Evolutionary conservation across 2,888 invertebrate genomes (phyloP).

Genomic region (Oegoconia quadripuncta): DNA sequence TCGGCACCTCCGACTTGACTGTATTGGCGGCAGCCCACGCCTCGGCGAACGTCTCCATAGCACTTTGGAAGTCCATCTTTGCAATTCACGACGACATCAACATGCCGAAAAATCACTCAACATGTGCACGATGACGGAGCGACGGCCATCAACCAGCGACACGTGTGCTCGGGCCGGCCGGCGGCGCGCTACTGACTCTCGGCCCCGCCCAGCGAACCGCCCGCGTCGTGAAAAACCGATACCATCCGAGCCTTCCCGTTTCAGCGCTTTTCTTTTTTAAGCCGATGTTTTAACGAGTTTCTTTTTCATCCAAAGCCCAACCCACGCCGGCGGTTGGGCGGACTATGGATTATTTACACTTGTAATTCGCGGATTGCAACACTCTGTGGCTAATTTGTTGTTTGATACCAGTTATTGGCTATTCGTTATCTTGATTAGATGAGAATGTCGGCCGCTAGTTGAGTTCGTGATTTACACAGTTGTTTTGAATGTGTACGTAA

Average conservation of each 20-base stretch:
- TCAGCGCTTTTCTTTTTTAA: slow-evolving; percentile 80
- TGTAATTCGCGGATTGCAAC: slow-evolving; percentile 72
- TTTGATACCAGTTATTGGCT: slow-evolving; percentile 38
- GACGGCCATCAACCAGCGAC: slow-evolving; percentile 30
- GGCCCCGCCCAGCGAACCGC: slow-evolving; percentile 75
- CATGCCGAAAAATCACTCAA: slow-evolving; percentile 70
- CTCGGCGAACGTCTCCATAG: slow-evolving; percentile 98
- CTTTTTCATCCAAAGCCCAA: slow-evolving; percentile 65
- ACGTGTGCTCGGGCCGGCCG: slow-evolving; percentile 78
- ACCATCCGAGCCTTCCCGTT: slow-evolving; percentile 75
- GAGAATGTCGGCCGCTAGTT: slow-evolving; percentile 40
- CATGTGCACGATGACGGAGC: slow-evolving; percentile 52
- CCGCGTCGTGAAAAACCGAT: slow-evolving; percentile 75
- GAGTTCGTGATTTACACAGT: slow-evolving; percentile 18
- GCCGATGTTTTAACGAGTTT: slow-evolving; percentile 77
- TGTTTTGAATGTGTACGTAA: too few relatives aligned
- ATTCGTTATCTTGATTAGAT: slow-evolving; percentile 49
- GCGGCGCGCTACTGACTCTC: slow-evolving; percentile 80
- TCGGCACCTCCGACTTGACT: slow-evolving; percentile 81
- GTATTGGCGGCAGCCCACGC: slow-evolving; percentile 94
- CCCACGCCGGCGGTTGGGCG: slow-evolving; percentile 76
- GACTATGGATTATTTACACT: slow-evolving; percentile 76
- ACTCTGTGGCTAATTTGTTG: slow-evolving; percentile 61
- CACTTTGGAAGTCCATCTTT: slow-evolving; percentile 98
- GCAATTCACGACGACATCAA: slow-evolving; percentile 69